phyloP scores from a whole-genome alignment of 2,888 invertebrate species.

The Argyresthia albistria region DNA sequence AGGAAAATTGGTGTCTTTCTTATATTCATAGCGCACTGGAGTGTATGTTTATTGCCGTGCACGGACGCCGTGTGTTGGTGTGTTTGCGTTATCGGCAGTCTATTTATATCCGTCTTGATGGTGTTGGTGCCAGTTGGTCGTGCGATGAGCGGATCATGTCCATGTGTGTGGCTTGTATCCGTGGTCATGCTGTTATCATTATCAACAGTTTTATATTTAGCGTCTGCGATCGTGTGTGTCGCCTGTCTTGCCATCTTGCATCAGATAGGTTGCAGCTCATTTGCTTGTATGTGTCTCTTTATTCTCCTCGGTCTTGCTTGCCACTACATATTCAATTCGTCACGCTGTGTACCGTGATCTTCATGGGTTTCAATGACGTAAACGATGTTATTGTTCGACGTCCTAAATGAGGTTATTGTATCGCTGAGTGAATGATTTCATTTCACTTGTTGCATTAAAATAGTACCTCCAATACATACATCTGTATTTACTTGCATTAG shows the following conservation, averaged over 20 bases:
- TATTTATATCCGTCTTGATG: slow-evolving; percentile 40
- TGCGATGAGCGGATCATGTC: slow-evolving; percentile 4
- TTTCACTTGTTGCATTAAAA: too few relatives aligned
- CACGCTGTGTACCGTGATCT: too few relatives aligned
- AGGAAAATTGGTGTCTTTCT: slow-evolving; percentile 58
- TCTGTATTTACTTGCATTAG: too few relatives aligned
- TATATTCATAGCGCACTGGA: slow-evolving; percentile 34
- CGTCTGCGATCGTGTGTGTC: neutral
- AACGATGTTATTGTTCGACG: too few relatives aligned
- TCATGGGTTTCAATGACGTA: too few relatives aligned
- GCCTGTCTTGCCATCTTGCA: slow-evolving; percentile 17
- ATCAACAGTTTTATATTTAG: slow-evolving; percentile 6
- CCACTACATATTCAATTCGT: too few relatives aligned
- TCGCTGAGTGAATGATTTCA: too few relatives aligned
- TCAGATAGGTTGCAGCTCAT: too few relatives aligned
- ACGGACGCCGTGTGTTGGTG: slow-evolving; percentile 65
- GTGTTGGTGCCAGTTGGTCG: slow-evolving; percentile 25
- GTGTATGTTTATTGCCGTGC: slow-evolving; percentile 66
- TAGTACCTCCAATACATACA: too few relatives aligned
- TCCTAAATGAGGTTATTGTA: too few relatives aligned
- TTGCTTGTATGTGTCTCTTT: too few relatives aligned
- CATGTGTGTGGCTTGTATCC: slow-evolving; percentile 47
- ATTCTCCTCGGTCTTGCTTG: too few relatives aligned
- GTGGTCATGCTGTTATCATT: slow-evolving; percentile 34
- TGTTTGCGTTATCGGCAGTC: slow-evolving; percentile 65